Evolutionary conservation across 1,140 invertebrate species (phyloP).

Genomic region (Drosophila quadrilineata): DNA sequence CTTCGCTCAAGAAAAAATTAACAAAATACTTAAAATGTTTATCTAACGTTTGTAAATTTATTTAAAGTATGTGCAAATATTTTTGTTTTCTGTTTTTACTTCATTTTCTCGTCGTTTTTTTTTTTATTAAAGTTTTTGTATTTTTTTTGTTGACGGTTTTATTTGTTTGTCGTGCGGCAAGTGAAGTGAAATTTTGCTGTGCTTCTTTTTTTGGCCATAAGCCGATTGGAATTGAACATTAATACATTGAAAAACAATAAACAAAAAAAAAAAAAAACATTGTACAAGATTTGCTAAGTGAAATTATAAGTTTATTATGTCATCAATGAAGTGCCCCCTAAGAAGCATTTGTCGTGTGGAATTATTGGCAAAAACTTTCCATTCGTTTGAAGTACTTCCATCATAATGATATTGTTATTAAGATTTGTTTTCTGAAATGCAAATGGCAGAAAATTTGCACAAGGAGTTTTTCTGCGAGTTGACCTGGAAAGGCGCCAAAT

Average conservation of each 20-base stretch:
- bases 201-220: background rate
- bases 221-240: constrained; percentile 8
- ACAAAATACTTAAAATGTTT: constrained; percentile 8
- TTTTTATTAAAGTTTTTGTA: background rate
- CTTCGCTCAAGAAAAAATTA: background rate
- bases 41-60: background rate
- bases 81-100: constrained; percentile 12
- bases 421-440: constrained; percentile 12
- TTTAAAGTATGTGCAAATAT: constrained; percentile 10
- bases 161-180: constrained; percentile 3
- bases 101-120: background rate
- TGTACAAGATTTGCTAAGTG: constrained; percentile 1
- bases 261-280: background rate
- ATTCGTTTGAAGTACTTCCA: background rate
- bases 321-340: background rate
- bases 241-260: background rate
- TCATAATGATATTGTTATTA: constrained; percentile 31
- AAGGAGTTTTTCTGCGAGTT: background rate
- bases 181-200: constrained; percentile 18
- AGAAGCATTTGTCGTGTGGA: constrained; percentile 2
- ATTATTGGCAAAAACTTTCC: background rate
- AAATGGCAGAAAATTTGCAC: constrained; percentile 7
- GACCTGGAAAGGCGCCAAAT: constrained; percentile 21
- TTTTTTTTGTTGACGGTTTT: no score
- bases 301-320: constrained; percentile 8